phyloP scores from a whole-genome alignment of 2,113 vertebrate genomes.

The Glaucomys volans region DNA sequence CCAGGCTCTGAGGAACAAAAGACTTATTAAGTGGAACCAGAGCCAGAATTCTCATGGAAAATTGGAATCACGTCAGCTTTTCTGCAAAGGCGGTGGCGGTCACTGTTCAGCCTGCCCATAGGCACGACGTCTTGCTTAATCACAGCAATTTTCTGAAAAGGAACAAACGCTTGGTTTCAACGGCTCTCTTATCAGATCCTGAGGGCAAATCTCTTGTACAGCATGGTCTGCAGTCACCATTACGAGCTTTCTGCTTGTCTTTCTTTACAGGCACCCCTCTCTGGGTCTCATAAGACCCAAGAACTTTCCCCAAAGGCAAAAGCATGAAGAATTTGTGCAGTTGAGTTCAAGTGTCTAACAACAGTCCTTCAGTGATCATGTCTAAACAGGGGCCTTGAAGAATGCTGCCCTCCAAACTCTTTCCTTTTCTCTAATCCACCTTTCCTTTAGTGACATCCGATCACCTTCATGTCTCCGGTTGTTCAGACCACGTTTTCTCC shows the following conservation, averaged over 20 bases:
- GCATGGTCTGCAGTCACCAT: background rate
- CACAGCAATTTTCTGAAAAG: constrained; percentile 46
- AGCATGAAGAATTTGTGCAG: background rate
- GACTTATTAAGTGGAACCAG: background rate
- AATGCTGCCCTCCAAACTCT: background rate
- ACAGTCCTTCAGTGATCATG: background rate
- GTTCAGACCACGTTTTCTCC: background rate
- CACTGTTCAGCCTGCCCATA: background rate
- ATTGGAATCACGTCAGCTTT: background rate
- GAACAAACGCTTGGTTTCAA: background rate
- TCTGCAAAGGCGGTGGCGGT: background rate
- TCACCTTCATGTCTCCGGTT: background rate
- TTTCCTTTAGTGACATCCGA: background rate
- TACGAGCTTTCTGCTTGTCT: background rate
- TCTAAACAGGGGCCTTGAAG: background rate
- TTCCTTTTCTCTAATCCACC: background rate
- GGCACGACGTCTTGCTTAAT: background rate
- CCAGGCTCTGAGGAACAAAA: background rate
- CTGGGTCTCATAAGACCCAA: background rate
- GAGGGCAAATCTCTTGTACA: background rate
- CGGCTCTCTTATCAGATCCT: background rate
- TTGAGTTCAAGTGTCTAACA: background rate
- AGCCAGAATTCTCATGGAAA: background rate
- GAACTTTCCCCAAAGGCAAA: background rate
- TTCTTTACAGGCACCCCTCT: background rate